Base-by-base conservation (phyloP, 2,888 invertebrate genomes). In the Tetheella fluctuosa region DNA sequence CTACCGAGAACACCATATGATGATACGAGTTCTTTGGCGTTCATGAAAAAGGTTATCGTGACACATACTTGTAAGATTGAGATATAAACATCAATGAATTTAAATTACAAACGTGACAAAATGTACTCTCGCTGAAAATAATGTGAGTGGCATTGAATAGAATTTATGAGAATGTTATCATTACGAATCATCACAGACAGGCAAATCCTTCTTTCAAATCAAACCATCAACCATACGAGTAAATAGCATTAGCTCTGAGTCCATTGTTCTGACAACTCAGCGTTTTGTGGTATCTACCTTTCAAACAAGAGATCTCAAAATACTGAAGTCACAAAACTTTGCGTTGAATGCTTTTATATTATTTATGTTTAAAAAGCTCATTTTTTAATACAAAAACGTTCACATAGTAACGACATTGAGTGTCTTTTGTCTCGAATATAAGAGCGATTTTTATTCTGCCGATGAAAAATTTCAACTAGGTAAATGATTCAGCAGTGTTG, bases 401-500 rank as follows among this genome's bases (percentile, higher is more conserved):
- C 60, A 70, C 59, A 63, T 63, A 67, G 76, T 74, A 74, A 76
- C n/a, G 39, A 39, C 68, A 79, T 77, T 75, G 76, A 74, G 71
- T 71, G 70, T 77, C 76, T 79, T 84, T 81, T 82, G 80, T 84
- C 76, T 84, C 73, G 67, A 76, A 76, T 77, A 74, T 72, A 78
- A 70, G 70, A 68, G 68, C 73, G 70, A 81, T 79, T 84, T 81
- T 80, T 81, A 79, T 80, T 76, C 64, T 53, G 39, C 52, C 66
- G 64, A 73, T 77, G 78, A 79, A 80, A 75, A 73, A 67, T 78
- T 77, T 76, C 74, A 61, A 71, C 73, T 69, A 69, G 68, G 73
- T 76, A 77, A 82, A 82, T 86, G 83, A 87, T 80, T 83, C 77
- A 84, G 86, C 81, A 81, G 64, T 77, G 74, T 81, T 76, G 69